Evolutionary conservation across 1,140 invertebrate genomes (phyloP).

Genomic region (Neodiprion virginianus): DNA sequence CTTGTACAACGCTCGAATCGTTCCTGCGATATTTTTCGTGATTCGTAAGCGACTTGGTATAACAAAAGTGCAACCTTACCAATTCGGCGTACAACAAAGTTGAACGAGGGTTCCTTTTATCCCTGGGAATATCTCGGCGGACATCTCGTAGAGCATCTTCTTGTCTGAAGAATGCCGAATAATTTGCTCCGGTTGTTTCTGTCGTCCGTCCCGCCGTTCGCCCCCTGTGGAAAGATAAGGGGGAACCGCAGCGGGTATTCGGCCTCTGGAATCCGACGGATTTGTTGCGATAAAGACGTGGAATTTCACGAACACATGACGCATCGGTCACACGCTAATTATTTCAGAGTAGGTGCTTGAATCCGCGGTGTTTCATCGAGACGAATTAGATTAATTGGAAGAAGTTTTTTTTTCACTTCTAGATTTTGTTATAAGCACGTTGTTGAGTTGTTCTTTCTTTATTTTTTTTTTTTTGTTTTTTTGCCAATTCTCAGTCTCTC

Average conservation of each 20-base stretch:
- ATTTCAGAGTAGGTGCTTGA: neutral
- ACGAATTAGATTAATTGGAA: neutral
- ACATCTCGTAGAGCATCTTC: too few relatives aligned
- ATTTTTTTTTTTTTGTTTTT: neutral
- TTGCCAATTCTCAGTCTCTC: neutral
- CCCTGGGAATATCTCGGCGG: too few relatives aligned
- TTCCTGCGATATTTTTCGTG: too few relatives aligned
- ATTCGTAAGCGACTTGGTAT: too few relatives aligned
- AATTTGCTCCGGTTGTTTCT: conserved; percentile 7
- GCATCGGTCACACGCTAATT: conserved; percentile 1
- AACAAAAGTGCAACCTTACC: too few relatives aligned
- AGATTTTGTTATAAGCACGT: neutral
- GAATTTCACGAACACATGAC: neutral
- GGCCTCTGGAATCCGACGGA: neutral
- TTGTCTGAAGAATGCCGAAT: neutral
- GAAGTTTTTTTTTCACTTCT: neutral
- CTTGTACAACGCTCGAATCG: too few relatives aligned
- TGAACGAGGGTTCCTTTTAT: too few relatives aligned
- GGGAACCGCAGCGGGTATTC: neutral
- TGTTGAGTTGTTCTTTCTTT: neutral
- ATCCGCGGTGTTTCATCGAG: neutral
- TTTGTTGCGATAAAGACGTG: neutral
- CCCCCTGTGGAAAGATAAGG: too few relatives aligned
- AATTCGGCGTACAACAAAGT: too few relatives aligned
- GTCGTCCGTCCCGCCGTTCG: neutral